phyloP scores from a whole-genome alignment of 2,113 vertebrate species.

The Oreochromis tanganicae region DNA sequence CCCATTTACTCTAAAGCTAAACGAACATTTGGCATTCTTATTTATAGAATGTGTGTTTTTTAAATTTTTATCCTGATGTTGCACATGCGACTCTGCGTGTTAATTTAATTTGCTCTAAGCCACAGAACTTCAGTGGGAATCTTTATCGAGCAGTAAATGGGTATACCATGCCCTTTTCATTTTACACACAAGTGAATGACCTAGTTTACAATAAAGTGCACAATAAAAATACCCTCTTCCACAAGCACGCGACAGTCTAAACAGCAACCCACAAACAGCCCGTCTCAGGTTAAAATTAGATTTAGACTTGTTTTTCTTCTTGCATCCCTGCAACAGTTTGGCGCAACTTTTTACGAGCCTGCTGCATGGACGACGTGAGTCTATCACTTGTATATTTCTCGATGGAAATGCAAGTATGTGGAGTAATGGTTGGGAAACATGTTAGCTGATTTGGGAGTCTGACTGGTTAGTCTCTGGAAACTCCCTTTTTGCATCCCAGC shows the following conservation, averaged over 20 bases:
- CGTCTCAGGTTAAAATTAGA: constrained; percentile 50
- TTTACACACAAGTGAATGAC: constrained; percentile 33
- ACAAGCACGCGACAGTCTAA: constrained; percentile 50
- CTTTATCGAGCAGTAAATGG: constrained; percentile 9
- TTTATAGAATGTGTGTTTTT: background rate
- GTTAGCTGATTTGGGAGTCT: background rate
- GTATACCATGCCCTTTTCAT: constrained; percentile 7
- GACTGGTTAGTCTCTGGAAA: background rate
- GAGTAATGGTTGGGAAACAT: background rate
- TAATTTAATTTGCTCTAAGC: background rate
- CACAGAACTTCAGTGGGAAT: background rate
- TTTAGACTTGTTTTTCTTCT: constrained; percentile 19
- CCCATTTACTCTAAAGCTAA: background rate
- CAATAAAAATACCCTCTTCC: constrained; percentile 48
- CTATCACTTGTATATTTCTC: background rate
- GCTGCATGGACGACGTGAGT: background rate
- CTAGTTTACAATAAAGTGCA: constrained; percentile 45
- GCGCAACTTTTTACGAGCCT: background rate
- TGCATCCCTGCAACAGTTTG: background rate
- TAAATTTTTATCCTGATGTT: fast-evolving
- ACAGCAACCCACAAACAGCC: constrained; percentile 48
- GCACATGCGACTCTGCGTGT: background rate
- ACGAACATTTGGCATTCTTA: background rate
- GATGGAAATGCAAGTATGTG: background rate
- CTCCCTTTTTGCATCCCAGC: background rate